Conservation (phyloP, 2,888 invertebrate species). For the Acanthosepion pharaonis region DNA sequence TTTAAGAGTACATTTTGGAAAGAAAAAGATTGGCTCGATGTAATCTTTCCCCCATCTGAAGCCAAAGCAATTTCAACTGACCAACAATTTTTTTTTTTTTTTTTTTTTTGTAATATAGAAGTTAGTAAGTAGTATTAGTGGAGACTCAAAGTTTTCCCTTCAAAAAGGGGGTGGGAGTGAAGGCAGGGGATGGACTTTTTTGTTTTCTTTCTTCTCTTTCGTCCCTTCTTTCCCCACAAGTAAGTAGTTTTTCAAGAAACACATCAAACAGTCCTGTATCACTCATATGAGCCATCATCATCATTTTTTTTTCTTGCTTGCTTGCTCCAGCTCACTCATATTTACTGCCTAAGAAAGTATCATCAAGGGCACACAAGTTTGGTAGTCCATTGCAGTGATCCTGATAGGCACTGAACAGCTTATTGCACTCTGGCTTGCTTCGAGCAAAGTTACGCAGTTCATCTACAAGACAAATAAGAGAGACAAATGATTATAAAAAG, state of each 20-base stretch:
- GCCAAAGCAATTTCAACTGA: neutral
- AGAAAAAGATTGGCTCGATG: neutral
- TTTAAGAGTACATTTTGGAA: neutral
- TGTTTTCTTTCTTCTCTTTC: neutral
- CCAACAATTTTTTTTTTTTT: neutral
- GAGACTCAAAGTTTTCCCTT: neutral
- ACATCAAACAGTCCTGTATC: neutral
- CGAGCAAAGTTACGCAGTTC: conserved; percentile 71
- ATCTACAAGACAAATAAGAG: neutral
- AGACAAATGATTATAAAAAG: neutral
- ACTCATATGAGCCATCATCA: neutral
- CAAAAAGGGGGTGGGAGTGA: neutral
- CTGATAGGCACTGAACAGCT: conserved; percentile 69
- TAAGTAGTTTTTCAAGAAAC: neutral
- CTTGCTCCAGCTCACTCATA: conserved; percentile 37
- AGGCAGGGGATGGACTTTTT: neutral
- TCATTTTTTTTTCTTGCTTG: neutral
- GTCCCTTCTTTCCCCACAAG: neutral
- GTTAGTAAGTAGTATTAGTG: neutral
- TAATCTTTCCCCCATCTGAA: neutral
- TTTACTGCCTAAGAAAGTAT: neutral
- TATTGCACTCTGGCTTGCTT: conserved; percentile 74
- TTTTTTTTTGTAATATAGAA: neutral
- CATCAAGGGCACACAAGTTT: conserved; percentile 1
- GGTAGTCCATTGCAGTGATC: conserved; percentile 49